Evolutionary conservation across 2,113 vertebrate species (phyloP).

Genomic region (Garra rufa): DNA sequence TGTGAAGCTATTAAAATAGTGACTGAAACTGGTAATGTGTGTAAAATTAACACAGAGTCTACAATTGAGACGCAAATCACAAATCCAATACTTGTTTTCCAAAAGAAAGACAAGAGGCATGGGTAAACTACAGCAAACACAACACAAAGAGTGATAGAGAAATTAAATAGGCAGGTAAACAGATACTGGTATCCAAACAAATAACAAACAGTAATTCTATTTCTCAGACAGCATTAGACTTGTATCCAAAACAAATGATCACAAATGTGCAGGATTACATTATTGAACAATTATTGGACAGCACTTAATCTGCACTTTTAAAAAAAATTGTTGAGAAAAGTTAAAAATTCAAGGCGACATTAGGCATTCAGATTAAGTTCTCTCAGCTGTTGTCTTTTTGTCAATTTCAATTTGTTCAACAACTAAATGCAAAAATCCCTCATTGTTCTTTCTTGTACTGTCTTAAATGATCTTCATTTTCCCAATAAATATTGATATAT

Average conservation of each 20-base stretch:
- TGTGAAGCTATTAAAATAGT: background rate
- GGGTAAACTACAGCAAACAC: background rate
- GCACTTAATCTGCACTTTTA: background rate
- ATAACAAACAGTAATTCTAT: background rate
- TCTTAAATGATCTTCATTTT: background rate
- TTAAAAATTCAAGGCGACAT: background rate
- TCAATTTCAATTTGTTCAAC: background rate
- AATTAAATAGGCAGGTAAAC: background rate
- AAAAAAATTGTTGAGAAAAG: background rate
- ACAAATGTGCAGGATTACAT: background rate
- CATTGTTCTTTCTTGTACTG: background rate
- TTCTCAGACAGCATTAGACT: background rate
- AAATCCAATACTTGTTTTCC: constrained; percentile 4
- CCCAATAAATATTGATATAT: background rate
- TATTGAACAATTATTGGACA: background rate
- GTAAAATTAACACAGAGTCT: background rate
- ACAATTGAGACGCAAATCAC: background rate
- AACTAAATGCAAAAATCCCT: background rate
- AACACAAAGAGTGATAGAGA: background rate
- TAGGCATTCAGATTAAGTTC: background rate
- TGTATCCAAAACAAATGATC: background rate
- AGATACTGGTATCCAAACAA: background rate
- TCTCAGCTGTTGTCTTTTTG: background rate
- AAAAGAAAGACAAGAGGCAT: background rate
- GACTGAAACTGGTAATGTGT: background rate